phyloP scores from a whole-genome alignment of 2,888 invertebrate genomes.

The Dendrolimus houi region DNA sequence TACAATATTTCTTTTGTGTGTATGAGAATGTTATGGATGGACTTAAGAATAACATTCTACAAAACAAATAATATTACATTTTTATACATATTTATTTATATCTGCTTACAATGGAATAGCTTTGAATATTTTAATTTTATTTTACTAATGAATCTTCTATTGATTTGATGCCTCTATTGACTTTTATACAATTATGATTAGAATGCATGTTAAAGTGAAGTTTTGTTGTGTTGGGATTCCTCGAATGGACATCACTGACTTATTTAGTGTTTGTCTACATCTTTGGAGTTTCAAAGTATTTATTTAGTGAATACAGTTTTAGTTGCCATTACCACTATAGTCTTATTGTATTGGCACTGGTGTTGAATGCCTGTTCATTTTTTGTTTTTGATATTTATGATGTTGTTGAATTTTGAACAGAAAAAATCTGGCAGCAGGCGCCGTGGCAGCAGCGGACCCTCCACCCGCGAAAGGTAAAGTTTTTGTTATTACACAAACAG shows the following conservation, averaged over 20 bases:
- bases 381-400: constrained; percentile 27
- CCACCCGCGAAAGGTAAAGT: constrained; percentile 54
- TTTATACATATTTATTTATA: constrained; percentile 5
- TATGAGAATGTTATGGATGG: constrained; percentile 70
- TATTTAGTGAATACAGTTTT: constrained; percentile 50
- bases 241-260: constrained; percentile 14
- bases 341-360: constrained; percentile 74
- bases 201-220: constrained; percentile 61
- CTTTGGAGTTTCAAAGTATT: constrained; percentile 34
- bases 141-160: constrained; percentile 29
- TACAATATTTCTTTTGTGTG: constrained; percentile 17
- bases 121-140: constrained; percentile 40
- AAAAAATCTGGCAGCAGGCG: constrained; percentile 64
- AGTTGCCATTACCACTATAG: constrained; percentile 71
- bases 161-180: constrained; percentile 43
- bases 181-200: constrained; percentile 43
- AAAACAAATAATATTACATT: constrained; percentile 8
- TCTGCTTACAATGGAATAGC: constrained; percentile 28
- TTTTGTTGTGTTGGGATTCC: constrained; percentile 38
- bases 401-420: constrained; percentile 52
- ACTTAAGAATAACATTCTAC: constrained; percentile 38
- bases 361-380: constrained; percentile 39
- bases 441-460: constrained; percentile 51
- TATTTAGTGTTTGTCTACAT: constrained; percentile 3
- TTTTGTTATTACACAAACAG: not conserved